phyloP scores from a whole-genome alignment of 2,888 invertebrate genomes.

The Idaea straminata region DNA sequence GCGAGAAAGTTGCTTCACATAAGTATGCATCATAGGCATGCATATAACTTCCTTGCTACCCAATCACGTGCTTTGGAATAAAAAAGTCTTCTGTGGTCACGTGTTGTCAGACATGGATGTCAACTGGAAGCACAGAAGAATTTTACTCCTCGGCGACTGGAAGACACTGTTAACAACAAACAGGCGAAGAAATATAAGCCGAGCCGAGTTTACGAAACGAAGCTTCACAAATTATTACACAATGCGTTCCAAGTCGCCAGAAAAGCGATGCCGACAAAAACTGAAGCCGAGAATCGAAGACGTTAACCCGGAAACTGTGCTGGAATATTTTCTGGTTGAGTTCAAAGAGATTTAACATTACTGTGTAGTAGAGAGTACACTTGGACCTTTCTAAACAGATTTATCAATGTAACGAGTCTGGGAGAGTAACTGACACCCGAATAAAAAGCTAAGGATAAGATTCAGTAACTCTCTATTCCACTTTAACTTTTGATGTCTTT shows the following conservation, averaged over 20 bases:
- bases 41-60: too few relatives aligned
- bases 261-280: conserved; percentile 41
- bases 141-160: neutral
- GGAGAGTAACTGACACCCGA: too few relatives aligned
- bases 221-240: conserved; percentile 31
- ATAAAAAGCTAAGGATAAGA: too few relatives aligned
- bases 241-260: conserved; percentile 48
- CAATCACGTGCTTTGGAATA: too few relatives aligned
- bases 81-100: too few relatives aligned
- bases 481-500: conserved; percentile 1
- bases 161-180: neutral
- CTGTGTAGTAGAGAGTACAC: conserved; percentile 17
- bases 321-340: conserved; percentile 66
- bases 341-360: conserved; percentile 29
- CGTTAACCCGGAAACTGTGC: conserved; percentile 57
- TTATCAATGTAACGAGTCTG: neutral
- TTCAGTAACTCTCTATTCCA: neutral
- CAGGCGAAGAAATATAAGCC: neutral
- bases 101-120: neutral
- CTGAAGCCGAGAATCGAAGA: conserved; percentile 43
- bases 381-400: neutral
- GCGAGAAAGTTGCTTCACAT: too few relatives aligned
- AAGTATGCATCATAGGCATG: too few relatives aligned
- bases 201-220: conserved; percentile 9
- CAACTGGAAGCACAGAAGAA: neutral